These are phyloP conservation scores for Phoeniculus purpureus DNA, from an alignment of 2,797 vertebrate species.

Conservation along the genomic window DNA sequence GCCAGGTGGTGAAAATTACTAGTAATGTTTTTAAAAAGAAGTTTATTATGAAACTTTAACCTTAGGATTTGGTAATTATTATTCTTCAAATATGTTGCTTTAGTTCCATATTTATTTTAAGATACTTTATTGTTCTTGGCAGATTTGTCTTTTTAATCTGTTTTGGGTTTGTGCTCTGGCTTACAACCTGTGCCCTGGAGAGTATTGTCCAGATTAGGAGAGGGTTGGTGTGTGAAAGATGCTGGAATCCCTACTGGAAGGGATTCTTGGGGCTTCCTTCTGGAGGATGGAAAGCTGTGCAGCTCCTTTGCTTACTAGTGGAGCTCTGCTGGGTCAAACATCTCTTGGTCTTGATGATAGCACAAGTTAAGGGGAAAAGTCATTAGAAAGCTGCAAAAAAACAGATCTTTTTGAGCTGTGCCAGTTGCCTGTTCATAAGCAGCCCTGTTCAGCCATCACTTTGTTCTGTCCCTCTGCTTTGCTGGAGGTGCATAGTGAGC, in stretches of 20 bases:
- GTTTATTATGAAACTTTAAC: neutral
- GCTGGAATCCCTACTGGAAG: neutral
- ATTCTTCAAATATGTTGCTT: neutral
- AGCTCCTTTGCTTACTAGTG: neutral
- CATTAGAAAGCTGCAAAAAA: neutral
- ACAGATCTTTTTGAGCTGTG: neutral
- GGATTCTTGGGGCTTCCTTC: neutral
- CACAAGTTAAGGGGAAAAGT: neutral
- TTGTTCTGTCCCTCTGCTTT: neutral
- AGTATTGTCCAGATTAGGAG: neutral
- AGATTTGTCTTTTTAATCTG: neutral
- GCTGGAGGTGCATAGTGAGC: too few species aligned
- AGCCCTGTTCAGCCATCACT: rapidly evolving
- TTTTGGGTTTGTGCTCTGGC: neutral
- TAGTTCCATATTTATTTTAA: neutral
- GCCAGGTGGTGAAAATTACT: neutral
- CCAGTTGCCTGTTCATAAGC: neutral
- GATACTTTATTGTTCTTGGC: neutral
- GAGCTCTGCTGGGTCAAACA: neutral
- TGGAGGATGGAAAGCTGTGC: neutral
- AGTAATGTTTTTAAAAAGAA: neutral
- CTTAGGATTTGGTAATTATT: neutral
- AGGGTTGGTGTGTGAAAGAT: neutral
- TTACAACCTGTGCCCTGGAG: neutral
- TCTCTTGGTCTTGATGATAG: neutral